Evolutionary conservation across 2,797 vertebrate genomes (phyloP), one percentile per base, ranked within the genome.

Genomic region (Melanogrammus aeglefinus): DNA sequence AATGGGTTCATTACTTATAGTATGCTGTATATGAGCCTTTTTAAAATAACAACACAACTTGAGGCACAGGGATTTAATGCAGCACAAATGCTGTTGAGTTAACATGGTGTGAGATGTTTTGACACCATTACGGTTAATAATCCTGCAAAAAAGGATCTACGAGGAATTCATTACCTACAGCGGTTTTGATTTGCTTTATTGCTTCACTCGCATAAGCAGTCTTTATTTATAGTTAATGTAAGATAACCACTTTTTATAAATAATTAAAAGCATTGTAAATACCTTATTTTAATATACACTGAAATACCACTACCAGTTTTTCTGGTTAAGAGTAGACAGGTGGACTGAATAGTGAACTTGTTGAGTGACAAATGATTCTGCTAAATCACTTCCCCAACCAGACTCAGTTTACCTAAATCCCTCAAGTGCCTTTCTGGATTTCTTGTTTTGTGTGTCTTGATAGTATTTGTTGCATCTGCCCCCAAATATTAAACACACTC

Each of bases 241-340:
- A 63, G 24, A 63, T 63, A 63, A 24, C 57, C 1, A 63, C 57
- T 63, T 63, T 21, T 63, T 63, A 63, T 63, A 63, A n/a, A 63
- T 63, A 63, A n/a, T 63, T n/a, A 63, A 63, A 63, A 63, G 12
- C 69, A 10, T 71, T 63, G 57, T 63, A 63, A 63, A 63, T 63
- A 63, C 57, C 57, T 63, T 63, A 63, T 63, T 63, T 63, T 63
- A 24, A 57, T 21, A 57, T 63, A 18, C 21, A 3, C 47, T 51
- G 47, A 57, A 21, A 21, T 21, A 63, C 57, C 57, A 24, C 6
- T 24, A 24, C 57, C 57, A 63, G 21, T 63, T 63, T 24, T 63
- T 24, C 6, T 63, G 57, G 57, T 63, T 7, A 63, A 63, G 57
- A 9, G 24, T n/a, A 63, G 57, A 63, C 57, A 24, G 57, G n/a